A percentile compares a stretch with the other conserved stretches of the same genome.
phyloP scores from a whole-genome alignment of 2,797 vertebrate genomes.

The Myotis vivesi region DNA sequence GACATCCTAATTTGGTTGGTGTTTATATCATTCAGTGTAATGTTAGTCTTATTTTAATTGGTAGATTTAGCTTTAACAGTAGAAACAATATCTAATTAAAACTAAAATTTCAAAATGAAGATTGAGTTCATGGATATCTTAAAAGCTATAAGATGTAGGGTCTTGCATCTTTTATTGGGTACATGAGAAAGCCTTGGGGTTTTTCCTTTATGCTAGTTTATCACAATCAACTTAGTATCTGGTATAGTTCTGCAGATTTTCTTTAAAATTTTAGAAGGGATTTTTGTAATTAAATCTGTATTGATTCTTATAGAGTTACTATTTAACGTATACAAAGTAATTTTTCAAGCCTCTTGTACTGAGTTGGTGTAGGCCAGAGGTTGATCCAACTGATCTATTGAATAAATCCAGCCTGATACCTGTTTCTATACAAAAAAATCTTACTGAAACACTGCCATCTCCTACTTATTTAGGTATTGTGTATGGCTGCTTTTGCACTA shows the following conservation, averaged over 20 bases:
- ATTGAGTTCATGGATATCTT: background rate
- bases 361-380: background rate
- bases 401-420: background rate
- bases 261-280: background rate
- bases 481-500: background rate
- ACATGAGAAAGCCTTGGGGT: background rate
- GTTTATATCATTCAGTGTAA: background rate
- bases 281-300: background rate
- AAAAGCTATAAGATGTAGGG: background rate
- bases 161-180: background rate
- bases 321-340: background rate
- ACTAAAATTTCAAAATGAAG: slow-evolving; percentile 28
- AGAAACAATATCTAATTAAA: background rate
- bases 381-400: background rate
- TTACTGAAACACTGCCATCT: slow-evolving; percentile 19
- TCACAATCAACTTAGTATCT: background rate
- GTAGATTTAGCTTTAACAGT: background rate
- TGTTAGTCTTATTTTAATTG: background rate
- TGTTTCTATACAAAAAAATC: slow-evolving; percentile 18
- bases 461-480: background rate
- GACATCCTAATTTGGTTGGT: background rate
- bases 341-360: background rate
- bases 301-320: background rate
- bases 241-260: background rate
- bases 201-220: background rate